Percentiles rank a stretch among this genome's conserved stretches.
phyloP scores from a whole-genome alignment of 2,113 vertebrate genomes.

The Pogonocichla stellata region DNA sequence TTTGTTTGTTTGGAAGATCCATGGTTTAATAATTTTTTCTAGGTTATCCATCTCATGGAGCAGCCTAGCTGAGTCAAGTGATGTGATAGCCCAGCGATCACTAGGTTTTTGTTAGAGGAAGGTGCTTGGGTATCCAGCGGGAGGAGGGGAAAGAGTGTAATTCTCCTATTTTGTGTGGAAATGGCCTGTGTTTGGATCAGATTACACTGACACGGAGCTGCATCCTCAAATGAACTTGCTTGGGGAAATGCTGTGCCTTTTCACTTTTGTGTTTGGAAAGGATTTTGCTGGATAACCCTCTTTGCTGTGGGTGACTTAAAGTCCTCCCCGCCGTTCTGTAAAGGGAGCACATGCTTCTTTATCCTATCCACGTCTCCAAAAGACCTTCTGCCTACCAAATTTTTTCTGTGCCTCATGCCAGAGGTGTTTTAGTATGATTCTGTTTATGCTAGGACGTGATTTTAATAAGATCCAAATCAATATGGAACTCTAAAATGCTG shows the following conservation, averaged over 20 bases:
- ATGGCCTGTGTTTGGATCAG: neutral
- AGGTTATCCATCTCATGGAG: neutral
- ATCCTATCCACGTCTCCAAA: rapidly evolving
- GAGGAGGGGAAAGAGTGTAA: neutral
- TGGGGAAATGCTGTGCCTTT: neutral
- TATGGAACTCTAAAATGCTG: neutral
- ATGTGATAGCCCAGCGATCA: neutral
- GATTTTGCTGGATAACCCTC: neutral
- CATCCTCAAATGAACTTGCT: neutral
- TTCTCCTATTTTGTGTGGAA: neutral
- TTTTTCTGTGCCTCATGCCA: neutral
- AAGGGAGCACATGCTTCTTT: no score
- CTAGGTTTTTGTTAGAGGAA: neutral
- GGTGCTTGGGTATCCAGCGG: neutral
- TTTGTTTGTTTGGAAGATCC: neutral
- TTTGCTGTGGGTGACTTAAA: neutral
- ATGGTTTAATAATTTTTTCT: neutral
- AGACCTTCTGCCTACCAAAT: neutral
- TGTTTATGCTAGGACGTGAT: neutral
- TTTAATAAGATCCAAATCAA: neutral
- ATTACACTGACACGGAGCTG: neutral
- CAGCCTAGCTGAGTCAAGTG: neutral
- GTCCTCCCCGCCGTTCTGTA: neutral
- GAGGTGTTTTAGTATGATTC: neutral
- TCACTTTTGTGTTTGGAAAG: neutral